These are phyloP conservation scores for Melanotaenia nigrans DNA, from an alignment of 2,797 vertebrate species.

Conservation along the genomic window DNA sequence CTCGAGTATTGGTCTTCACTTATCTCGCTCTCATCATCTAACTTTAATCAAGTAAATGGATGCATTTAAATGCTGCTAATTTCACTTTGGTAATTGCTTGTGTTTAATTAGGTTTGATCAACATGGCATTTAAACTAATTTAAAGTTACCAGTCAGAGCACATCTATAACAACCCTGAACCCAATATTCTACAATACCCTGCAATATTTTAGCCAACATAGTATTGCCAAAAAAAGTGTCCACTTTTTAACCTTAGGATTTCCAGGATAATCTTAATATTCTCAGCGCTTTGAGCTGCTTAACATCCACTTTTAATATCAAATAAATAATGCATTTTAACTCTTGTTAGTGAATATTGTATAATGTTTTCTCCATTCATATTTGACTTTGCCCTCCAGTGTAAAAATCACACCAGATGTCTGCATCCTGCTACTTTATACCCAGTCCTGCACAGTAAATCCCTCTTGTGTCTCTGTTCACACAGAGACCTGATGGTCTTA, in stretches of 20 bases:
- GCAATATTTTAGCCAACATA: background rate
- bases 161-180: constrained; percentile 41
- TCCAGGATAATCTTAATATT: background rate
- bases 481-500: constrained; percentile 66
- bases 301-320: background rate
- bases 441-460: constrained; percentile 63
- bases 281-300: background rate
- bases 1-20: constrained; percentile 79
- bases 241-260: background rate
- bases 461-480: constrained; percentile 42
- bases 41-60: constrained; percentile 88
- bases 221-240: background rate
- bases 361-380: constrained; percentile 33
- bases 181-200: background rate
- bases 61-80: constrained; percentile 85
- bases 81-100: constrained; percentile 83
- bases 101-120: constrained; percentile 85
- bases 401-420: constrained; percentile 59
- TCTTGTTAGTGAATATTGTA: background rate
- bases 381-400: constrained; percentile 19
- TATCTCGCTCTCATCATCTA: constrained; percentile 84
- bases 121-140: constrained; percentile 79
- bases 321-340: background rate
- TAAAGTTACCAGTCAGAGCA: constrained; percentile 70
- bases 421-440: constrained; percentile 66